A percentile compares a stretch with the other conserved stretches of the same genome.
Evolutionary conservation across 2,888 invertebrate genomes (phyloP).

Genomic region (Drosophila picticornis): DNA sequence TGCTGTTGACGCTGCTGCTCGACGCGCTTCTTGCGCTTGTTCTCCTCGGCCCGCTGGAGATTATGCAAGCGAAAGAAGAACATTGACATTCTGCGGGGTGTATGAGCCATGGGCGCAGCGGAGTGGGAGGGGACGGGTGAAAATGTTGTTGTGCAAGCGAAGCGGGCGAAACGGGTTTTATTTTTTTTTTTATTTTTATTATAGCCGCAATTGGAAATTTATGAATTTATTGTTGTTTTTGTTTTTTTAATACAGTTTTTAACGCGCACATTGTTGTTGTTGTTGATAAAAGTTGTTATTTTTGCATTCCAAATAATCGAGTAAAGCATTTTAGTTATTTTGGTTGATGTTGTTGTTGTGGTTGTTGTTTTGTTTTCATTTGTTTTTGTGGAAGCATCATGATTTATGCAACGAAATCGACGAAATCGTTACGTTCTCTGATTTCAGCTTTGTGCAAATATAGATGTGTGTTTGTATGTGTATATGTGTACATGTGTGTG

Average conservation of each 20-base stretch:
- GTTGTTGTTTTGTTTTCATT: constrained; percentile 20
- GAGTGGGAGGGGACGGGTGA: neutral
- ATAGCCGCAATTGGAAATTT: constrained; percentile 11
- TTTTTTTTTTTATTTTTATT: constrained; percentile 13
- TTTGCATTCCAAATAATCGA: constrained; percentile 38
- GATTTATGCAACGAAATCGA: constrained; percentile 48
- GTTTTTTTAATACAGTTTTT: constrained; percentile 20
- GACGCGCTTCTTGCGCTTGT: constrained; percentile 88
- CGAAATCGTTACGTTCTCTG: constrained; percentile 40
- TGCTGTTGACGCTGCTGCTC: constrained; percentile 85
- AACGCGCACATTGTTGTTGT: constrained; percentile 19
- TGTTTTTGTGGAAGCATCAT: constrained; percentile 43
- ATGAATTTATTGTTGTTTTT: constrained; percentile 5
- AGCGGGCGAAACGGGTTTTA: constrained; percentile 16
- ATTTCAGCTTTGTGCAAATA: constrained; percentile 32
- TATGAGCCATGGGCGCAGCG: constrained; percentile 3
- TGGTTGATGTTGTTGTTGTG: constrained; percentile 23
- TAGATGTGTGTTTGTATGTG: constrained; percentile 2
- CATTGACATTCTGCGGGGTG: constrained; percentile 92
- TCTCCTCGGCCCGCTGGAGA: constrained; percentile 93
- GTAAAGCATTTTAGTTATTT: constrained; percentile 35
- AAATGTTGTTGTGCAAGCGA: constrained; percentile 11
- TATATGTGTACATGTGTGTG: constrained; percentile 15
- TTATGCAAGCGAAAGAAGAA: constrained; percentile 98
- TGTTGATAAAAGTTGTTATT: constrained; percentile 22